phyloP scores from a whole-genome alignment of 2,888 invertebrate genomes.

The Hemicrepidius hirtus region DNA sequence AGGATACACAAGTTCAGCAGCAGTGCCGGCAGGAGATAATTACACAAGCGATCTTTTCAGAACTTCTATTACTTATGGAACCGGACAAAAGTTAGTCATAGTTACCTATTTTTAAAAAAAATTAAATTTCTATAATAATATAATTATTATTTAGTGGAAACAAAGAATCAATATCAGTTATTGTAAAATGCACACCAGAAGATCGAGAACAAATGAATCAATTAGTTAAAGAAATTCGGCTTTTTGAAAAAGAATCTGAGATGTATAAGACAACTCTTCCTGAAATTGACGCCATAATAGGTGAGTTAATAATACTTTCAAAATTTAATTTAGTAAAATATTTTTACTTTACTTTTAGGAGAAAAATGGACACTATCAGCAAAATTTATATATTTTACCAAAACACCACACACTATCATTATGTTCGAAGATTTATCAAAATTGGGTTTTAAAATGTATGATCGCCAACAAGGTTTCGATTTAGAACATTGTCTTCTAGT shows the following conservation, averaged over 20 bases:
- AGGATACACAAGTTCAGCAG: conserved; percentile 60
- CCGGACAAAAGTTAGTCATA: conserved; percentile 48
- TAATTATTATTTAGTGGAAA: conserved; percentile 54
- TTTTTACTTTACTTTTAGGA: conserved; percentile 16
- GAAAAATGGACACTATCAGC: conserved; percentile 29
- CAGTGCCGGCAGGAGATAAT: conserved; percentile 65
- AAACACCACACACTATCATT: conserved; percentile 66
- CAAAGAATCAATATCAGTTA: conserved; percentile 61
- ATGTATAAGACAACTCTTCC: conserved; percentile 71
- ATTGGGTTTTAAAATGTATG: conserved; percentile 74
- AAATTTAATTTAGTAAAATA: no score
- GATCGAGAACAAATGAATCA: conserved; percentile 69
- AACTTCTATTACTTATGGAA: conserved; percentile 58
- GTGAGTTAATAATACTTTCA: conserved; percentile 12
- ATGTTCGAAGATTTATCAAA: conserved; percentile 76
- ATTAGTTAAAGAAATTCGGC: conserved; percentile 70
- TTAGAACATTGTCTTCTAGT: conserved; percentile 73
- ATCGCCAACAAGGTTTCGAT: conserved; percentile 75
- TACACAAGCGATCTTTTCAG: conserved; percentile 65
- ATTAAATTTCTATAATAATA: no score
- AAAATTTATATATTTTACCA: conserved; percentile 36
- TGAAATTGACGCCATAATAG: conserved; percentile 70
- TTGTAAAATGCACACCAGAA: conserved; percentile 66
- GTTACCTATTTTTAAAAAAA: no score
- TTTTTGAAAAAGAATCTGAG: conserved; percentile 71